Conservation (phyloP, 2,888 invertebrate species). For the Hipparchia sbordonii region DNA sequence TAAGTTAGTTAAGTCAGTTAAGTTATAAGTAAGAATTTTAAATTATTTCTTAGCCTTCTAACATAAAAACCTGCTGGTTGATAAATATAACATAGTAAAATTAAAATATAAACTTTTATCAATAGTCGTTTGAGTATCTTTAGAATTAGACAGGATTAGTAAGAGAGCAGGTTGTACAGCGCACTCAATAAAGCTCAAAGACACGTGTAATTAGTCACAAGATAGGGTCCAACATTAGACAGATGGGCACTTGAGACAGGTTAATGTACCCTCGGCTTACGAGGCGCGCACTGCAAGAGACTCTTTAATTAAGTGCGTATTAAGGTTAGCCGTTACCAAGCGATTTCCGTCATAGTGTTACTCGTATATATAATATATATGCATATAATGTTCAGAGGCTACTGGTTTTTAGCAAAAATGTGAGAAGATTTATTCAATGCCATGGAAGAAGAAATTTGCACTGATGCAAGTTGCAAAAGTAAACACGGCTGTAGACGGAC, state of each 20-base stretch:
- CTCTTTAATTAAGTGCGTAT: constrained; percentile 21
- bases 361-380: not conserved
- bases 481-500: too few relatives aligned
- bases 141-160: not conserved
- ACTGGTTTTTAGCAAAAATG: too few relatives aligned
- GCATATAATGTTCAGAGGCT: not conserved
- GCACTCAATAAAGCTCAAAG: constrained; percentile 1
- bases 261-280: constrained; percentile 18
- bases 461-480: not conserved
- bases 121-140: not conserved
- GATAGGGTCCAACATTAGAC: constrained; percentile 20
- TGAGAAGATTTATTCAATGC: not conserved
- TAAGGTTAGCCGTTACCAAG: constrained; percentile 20
- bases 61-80: too few relatives aligned
- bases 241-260: constrained; percentile 24
- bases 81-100: too few relatives aligned
- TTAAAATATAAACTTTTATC: not conserved
- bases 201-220: constrained; percentile 17
- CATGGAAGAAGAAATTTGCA: not conserved
- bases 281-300: constrained; percentile 16
- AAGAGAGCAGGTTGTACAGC: not conserved
- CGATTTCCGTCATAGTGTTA: constrained; percentile 3
- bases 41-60: too few relatives aligned
- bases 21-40: too few relatives aligned
- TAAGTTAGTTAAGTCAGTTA: too few relatives aligned